Percentiles rank a stretch among this genome's conserved stretches.
Evolutionary conservation across 2,113 vertebrate genomes (phyloP).

Genomic region (Mixornis gularis): DNA sequence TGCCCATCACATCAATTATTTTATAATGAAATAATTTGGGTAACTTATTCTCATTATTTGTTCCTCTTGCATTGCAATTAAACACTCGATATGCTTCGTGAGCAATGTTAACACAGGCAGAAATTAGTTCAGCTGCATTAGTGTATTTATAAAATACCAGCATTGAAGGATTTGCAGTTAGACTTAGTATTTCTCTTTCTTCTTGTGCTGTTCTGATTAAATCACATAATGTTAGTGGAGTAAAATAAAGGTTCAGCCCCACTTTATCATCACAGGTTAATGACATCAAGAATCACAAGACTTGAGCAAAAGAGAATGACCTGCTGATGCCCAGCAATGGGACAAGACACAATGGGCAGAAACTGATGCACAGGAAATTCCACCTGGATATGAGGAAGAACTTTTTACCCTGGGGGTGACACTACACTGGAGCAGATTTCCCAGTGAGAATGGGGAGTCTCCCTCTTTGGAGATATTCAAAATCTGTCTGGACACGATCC

Average conservation of each 20-base stretch:
- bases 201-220: background rate
- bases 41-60: conserved; percentile 59
- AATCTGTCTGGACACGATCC: background rate
- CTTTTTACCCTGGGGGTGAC: background rate
- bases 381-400: background rate
- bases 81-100: conserved; percentile 43
- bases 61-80: conserved; percentile 49
- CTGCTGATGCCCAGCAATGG: background rate
- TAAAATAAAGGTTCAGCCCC: background rate
- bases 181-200: background rate
- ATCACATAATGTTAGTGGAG: background rate
- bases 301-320: background rate
- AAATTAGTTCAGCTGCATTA: conserved; percentile 50
- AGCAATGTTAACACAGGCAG: conserved; percentile 46
- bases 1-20: conserved; percentile 70
- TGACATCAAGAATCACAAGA: background rate
- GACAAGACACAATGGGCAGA: accelerated
- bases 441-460: background rate
- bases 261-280: background rate
- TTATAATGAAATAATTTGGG: conserved; percentile 59
- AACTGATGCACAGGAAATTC: background rate
- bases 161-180: background rate
- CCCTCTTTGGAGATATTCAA: background rate
- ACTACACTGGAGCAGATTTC: background rate
- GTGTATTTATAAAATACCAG: conserved; percentile 31